Percentiles rank a stretch among this genome's conserved stretches.
Evolutionary conservation across 2,888 invertebrate genomes (phyloP).

Genomic region (Oeneis ivallda): DNA sequence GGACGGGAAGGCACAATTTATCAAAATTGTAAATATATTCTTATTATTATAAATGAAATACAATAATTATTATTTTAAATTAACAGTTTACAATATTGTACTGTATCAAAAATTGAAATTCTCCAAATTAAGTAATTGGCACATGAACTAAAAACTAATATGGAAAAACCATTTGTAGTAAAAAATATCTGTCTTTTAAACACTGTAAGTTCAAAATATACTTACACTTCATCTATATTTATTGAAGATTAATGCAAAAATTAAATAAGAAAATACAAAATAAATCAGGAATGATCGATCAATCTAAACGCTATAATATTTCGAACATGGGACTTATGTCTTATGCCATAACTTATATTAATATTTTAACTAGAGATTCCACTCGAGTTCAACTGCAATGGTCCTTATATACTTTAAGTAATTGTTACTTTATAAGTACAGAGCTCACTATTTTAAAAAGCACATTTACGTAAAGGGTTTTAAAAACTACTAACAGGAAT

Average conservation of each 20-base stretch:
- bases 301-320: constrained; percentile 42
- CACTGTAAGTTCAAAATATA: constrained; percentile 40
- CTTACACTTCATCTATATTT: constrained; percentile 35
- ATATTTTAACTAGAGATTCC: constrained; percentile 21
- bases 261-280: constrained; percentile 55
- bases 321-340: constrained; percentile 31
- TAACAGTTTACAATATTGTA: constrained; percentile 38
- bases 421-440: constrained; percentile 27
- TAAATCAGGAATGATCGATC: constrained; percentile 58
- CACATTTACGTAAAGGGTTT: neutral
- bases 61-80: constrained; percentile 42
- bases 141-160: constrained; percentile 50
- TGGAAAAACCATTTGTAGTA: constrained; percentile 13
- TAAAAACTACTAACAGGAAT: constrained; percentile 25
- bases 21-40: constrained; percentile 33
- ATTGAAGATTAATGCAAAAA: constrained; percentile 45
- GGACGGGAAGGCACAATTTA: constrained; percentile 59
- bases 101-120: constrained; percentile 16
- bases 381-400: constrained; percentile 18
- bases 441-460: constrained; percentile 21
- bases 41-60: constrained; percentile 43
- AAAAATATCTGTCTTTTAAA: constrained; percentile 36
- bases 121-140: constrained; percentile 42
- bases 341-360: constrained; percentile 6
- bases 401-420: constrained; percentile 25